Base-by-base conservation (phyloP, 2,797 vertebrate species). In the Garrulus glandarius region DNA sequence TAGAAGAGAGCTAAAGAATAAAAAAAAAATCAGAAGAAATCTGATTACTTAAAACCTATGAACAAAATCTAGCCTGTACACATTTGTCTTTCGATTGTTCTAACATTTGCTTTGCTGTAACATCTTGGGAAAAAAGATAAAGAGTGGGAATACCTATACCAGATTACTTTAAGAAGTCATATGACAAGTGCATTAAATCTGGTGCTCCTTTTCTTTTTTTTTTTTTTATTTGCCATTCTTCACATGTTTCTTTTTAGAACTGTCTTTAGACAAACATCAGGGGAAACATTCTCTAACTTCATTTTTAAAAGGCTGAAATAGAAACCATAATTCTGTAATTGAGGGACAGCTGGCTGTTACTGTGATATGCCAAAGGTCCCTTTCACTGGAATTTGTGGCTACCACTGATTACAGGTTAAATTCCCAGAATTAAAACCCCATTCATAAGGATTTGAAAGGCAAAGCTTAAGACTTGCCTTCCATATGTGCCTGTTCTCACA, bases 401-500 rank as follows among this genome's bases (percentile, higher is more conserved):
- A 56, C 11, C 41, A 36, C 50, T 69, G 77, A 82, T 63, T 88
- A 85, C 23, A 82, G 27, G 39, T 82, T 88, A 44, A 94, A 92
- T 39, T 91, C 83, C 49, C n/a, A 56, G 70, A 95, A 92, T 90
- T 92, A 94, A 94, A 86, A 37, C n/a, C 39, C 75, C 84, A 61
- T 83, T 92, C 92, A 89, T 23, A 70, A 88, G 65, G 57, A 93
- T 95, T 85, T 92, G 60, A 63, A 68, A 81, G 65, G 61, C 39
- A 24, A 32, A 75, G 65, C 76, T 93, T 89, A 88, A 87, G 59
- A 59, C 15, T 52, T 79, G 59, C 47, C 59, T 56, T 78, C 86
- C 67, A 23, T 84, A 76, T 44, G 67, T 19, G 59, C 57, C 27
- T 79, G 20, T 23, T 87, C 60, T 49, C 55, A 69, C 56, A 84